Evolutionary conservation across 1,140 invertebrate genomes (phyloP), one percentile per base, ranked within the genome.

Genomic region (Philotrypesis tridentata): DNA sequence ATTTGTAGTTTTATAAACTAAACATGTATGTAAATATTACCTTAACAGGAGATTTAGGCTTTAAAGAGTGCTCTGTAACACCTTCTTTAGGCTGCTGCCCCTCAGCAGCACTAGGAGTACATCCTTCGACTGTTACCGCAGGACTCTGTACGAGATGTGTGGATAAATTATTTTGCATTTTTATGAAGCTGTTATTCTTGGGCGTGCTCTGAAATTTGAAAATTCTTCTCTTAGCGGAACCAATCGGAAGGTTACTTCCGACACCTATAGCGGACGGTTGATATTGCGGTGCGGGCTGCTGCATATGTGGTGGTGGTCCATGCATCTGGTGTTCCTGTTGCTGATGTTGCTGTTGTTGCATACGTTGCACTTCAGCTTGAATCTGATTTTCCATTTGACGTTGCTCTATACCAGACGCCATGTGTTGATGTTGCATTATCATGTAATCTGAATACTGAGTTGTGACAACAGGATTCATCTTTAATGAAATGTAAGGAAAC

Each of bases 141-240:
- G 23, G 1, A 68, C 33, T 55, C 27, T 85, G 84, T 17, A 86
- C 84, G 17, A 71, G 29, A 73, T 88, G 88, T 11, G 86, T 85
- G 0, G 87, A 85, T n/a, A 87, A 88, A 79, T 84, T 84, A 27
- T 82, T 61, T 72, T 90, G 88, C 48, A 85, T 85, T 23, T 89
- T 89, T 31, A 82, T 83, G 0, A 40, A 40, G 33, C 85, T 88
- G 40, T 87, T 89, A 43, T 88, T 88, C 29, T 55, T 55, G 85
- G 85, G 21, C 79, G 2, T 29, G 21, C 6, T 55, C 17, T 86
- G 1, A 85, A 84, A 82, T 79, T 84, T 78, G 29, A 55, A 61
- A 31, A 48, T 48, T 21, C 27, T 79, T 9, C 27, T 37, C 8
- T 75, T 75, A 25, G 68, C 29, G n/a, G 11, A 17, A 37, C 60